Evolutionary conservation across 2,797 vertebrate genomes (phyloP), one percentile per base, ranked within the genome.

Genomic region (Lerista edwardsae): DNA sequence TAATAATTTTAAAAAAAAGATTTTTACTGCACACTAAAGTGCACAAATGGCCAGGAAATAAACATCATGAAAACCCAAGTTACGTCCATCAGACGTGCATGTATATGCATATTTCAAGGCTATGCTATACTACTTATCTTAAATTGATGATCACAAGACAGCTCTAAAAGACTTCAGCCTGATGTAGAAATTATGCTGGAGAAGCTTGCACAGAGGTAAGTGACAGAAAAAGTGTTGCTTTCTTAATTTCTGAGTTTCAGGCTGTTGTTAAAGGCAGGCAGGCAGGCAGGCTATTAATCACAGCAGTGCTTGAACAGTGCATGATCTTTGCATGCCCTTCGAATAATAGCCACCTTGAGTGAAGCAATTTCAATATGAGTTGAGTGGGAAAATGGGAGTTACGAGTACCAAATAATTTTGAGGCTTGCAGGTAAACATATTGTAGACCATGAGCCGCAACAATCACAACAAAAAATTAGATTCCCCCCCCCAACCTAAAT

Each of bases 41-140:
- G 77, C 87, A 68, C 80, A 25, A 19, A 19, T 76, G 55, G 81
- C 29, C 23, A 77, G n/a, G 36, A 55, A 68, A 84, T 83, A 79
- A 4, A n/a, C 29, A 44, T 1, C 51, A 36, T 31, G 21, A 44
- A 65, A 51, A 64, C 89, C 41, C 71, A 76, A 78, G 0, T 41
- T 36, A 85, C 75, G 90, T 84, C 72, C 71, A 77, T 84, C 78
- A 64, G 88, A 29, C 17, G 6, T n/a, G 1, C 36, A 17, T 27
- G 12, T 73, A 9, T 23, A 17, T 21, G 12, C 1, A 11, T 39
- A 39, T 69, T 39, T 36, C 34, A 71, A 25, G 23, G 36, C 21
- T 25, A 41, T 29, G 11, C 27, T 73, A 10, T 72, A n/a, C n/a
- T n/a, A n/a, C 36, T 25, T 77, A 62, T 77, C 61, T 10, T 29